Base-by-base conservation (phyloP, 2,888 invertebrate genomes). In the Noctua fimbriata region DNA sequence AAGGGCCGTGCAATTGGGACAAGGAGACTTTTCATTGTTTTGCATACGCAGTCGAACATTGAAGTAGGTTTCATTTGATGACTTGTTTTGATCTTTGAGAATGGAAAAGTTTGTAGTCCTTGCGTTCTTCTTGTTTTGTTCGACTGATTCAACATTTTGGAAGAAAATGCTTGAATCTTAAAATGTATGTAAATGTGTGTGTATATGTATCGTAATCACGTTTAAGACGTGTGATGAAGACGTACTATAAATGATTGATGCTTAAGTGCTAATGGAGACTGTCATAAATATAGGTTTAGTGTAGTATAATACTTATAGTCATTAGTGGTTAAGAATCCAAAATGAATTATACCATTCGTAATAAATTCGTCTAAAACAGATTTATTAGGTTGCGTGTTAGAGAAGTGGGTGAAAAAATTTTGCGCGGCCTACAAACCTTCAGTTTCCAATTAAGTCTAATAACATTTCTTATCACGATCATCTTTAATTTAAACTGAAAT, bases 1-100 rank as follows among this genome's bases (percentile, higher is more conserved):
- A 91, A 92, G 92, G 92, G 91, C 89, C 81, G 84, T 82, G 87
- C 91, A 93, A 92, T 92, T 92, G 90, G 92, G 88, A 88, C 93
- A 92, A 91, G 92, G 91, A 86, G 87, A 90, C 89, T 89, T 92
- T 90, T 91, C 90, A 89, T 92, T 92, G 90, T 91, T 87, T 85
- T 87, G 82, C 86, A 87, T 88, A 84, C 84, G 83, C 73, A 85
- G 83, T 83, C 81, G 16, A 67, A 79, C 77, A 72, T 81, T 79
- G 58, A 67, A 75, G 69, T 76, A 82, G 69, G 80, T 79, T 76
- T 76, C 21, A 55, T 76, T 75, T 84, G 69, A 80, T 44, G 66
- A 47, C 77, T 58, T 76, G 65, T 74, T 82, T 69, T 72, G 60
- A 69, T 60, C 32, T 44, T 21, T 49, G 12, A 69, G 14, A 28